Evolutionary conservation across 53 echinoderm and acorn worm genomes (phyloP).

Genomic region (Arbacia lixula): DNA sequence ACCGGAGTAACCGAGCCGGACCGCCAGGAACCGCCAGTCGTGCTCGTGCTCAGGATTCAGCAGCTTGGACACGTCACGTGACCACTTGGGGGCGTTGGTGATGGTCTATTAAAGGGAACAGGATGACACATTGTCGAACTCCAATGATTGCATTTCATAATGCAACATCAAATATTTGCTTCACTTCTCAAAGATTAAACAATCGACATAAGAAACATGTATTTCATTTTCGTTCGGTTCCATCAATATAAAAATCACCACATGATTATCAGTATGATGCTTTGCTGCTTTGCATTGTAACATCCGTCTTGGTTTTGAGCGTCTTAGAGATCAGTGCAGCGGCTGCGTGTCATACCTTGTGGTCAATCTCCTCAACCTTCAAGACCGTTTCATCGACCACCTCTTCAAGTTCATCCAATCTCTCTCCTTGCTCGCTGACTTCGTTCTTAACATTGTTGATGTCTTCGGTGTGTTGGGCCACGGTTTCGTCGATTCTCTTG

Average conservation of each 20-base stretch:
- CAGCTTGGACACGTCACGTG: slow-evolving; percentile 86
- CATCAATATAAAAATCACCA: too few relatives aligned
- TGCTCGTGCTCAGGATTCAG: slow-evolving; percentile 87
- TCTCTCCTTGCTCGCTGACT: slow-evolving; percentile 83
- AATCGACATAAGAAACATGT: too few relatives aligned
- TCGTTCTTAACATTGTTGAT: slow-evolving; percentile 83
- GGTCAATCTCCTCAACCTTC: slow-evolving; percentile 94
- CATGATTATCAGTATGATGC: too few relatives aligned
- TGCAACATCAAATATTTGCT: too few relatives aligned
- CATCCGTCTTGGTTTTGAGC: too few relatives aligned
- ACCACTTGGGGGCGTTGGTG: slow-evolving; percentile 95
- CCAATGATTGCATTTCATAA: too few relatives aligned
- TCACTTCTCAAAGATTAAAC: too few relatives aligned
- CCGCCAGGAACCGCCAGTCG: slow-evolving; percentile 91
- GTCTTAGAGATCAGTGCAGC: neutral
- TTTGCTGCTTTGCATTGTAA: too few relatives aligned
- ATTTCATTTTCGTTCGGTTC: too few relatives aligned
- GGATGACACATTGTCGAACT: too few relatives aligned
- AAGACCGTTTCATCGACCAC: slow-evolving; percentile 83
- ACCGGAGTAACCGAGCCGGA: slow-evolving; percentile 88
- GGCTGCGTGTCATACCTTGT: too few relatives aligned
- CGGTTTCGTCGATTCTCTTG: slow-evolving; percentile 72
- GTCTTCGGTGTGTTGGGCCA: slow-evolving; percentile 75
- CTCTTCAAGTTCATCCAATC: slow-evolving; percentile 77
- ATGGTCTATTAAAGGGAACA: too few relatives aligned